Percentiles rank a stretch among this genome's conserved stretches.
These are phyloP conservation scores for Cephalopholis sonnerati DNA, from an alignment of 2,113 vertebrate species.

Conservation along the genomic window DNA sequence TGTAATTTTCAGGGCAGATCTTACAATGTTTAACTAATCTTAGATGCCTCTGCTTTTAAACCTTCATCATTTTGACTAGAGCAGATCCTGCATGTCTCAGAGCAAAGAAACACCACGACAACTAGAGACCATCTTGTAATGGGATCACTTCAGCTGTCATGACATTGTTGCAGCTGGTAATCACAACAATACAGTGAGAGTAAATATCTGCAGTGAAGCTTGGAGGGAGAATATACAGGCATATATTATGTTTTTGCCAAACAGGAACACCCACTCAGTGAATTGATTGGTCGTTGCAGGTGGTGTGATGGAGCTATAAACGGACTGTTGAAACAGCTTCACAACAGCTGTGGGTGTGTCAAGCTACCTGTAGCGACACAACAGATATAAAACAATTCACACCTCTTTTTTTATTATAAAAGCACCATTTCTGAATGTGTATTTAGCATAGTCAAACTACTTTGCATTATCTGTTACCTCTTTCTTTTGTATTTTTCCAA, in stretches of 20 bases:
- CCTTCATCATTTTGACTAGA: neutral
- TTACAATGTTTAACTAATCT: neutral
- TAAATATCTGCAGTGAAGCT: neutral
- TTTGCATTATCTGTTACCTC: neutral
- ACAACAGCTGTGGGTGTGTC: neutral
- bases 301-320: neutral
- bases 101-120: neutral
- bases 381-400: neutral
- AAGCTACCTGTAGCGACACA: neutral
- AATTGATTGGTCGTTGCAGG: slow-evolving; percentile 5
- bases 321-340: neutral
- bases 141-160: too few species aligned
- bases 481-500: neutral
- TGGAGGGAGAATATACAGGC: neutral
- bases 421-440: neutral
- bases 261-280: neutral
- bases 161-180: neutral
- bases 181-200: neutral
- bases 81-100: neutral
- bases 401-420: neutral
- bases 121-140: too few species aligned
- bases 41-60: neutral
- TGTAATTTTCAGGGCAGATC: neutral
- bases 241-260: neutral
- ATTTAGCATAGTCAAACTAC: neutral